These are phyloP conservation scores for Caerostris extrusa DNA, from an alignment of 1,140 invertebrate species.

Conservation along the genomic window DNA sequence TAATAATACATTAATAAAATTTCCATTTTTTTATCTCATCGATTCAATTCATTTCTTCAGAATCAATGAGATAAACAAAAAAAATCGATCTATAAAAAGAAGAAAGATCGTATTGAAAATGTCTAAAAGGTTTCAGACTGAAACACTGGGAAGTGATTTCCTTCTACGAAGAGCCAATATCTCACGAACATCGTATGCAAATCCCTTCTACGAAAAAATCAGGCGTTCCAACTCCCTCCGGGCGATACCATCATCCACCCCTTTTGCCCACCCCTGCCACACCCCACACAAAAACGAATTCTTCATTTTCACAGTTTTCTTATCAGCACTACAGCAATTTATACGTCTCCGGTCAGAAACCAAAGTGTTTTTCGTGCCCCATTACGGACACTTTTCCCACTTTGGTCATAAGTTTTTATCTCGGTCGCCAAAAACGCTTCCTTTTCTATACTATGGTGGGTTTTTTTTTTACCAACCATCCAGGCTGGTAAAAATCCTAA, in stretches of 20 bases:
- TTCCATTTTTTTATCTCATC: too few relatives aligned
- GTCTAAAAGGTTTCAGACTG: background rate
- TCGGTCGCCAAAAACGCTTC: background rate
- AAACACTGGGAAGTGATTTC: background rate
- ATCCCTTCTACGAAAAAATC: background rate
- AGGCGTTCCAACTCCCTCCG: too few relatives aligned
- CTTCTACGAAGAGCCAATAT: background rate
- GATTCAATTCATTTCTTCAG: too few relatives aligned
- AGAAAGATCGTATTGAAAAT: background rate
- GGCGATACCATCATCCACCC: slow-evolving; percentile 5
- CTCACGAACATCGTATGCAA: slow-evolving; percentile 14
- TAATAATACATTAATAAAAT: too few relatives aligned
- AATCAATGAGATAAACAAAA: too few relatives aligned
- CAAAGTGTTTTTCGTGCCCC: slow-evolving; percentile 70
- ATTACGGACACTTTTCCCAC: slow-evolving; percentile 54
- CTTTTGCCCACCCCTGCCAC: background rate
- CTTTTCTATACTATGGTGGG: too few relatives aligned
- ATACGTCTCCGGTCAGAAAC: slow-evolving; percentile 46
- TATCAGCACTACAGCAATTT: slow-evolving; percentile 55
- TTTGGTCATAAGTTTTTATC: slow-evolving; percentile 71
- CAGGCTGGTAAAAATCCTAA: background rate
- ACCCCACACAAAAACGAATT: background rate
- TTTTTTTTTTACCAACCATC: too few relatives aligned
- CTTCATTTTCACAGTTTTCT: slow-evolving; percentile 27
- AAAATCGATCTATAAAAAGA: background rate